Conservation (phyloP, 2,797 vertebrate species). For the Lithobates sylvaticus region DNA sequence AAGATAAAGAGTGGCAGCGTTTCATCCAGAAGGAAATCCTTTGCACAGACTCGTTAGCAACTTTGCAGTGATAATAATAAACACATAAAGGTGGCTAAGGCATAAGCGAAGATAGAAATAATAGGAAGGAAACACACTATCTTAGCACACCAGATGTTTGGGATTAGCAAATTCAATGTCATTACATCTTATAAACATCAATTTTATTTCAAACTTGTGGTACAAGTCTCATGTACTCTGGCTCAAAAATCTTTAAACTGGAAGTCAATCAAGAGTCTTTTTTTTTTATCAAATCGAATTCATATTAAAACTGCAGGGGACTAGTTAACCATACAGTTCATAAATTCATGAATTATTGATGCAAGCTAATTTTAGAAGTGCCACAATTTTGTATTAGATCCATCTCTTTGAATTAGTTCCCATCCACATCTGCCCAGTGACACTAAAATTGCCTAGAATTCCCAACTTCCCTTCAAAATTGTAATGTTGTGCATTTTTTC, state of each 20-base stretch:
- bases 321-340: not conserved
- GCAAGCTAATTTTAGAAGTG: not conserved
- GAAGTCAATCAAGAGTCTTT: constrained; percentile 13
- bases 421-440: no score
- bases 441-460: no score
- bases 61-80: constrained; percentile 1
- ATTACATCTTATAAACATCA: constrained; percentile 29
- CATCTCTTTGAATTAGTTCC: no score
- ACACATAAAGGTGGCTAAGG: constrained; percentile 6
- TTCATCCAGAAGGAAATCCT: not conserved
- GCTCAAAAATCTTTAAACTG: constrained; percentile 9
- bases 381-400: no score
- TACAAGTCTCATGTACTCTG: constrained; percentile 11
- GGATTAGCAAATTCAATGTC: constrained; percentile 36
- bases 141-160: constrained; percentile 45
- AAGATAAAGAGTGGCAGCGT: not conserved
- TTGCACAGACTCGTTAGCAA: constrained; percentile 8
- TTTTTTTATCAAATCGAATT: constrained; percentile 1
- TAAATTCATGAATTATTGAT: not conserved
- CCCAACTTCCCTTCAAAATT: no score
- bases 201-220: constrained; percentile 11
- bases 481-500: no score
- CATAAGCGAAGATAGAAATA: constrained; percentile 19
- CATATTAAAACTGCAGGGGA: not conserved
- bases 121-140: constrained; percentile 36